These are phyloP conservation scores for honey bee (Apis mellifera) DNA, from an alignment of 1,140 invertebrate species.

Conservation along the genomic window Amel_HAv3.1 CM009941.2:12449001-12449500, in stretches of 20 bases:
- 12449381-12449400: not conserved
- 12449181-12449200: not conserved
- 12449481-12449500: no score
- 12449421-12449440: not conserved
- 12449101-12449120: constrained; percentile 3
- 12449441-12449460: not conserved
- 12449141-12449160: not conserved
- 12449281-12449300: no score
- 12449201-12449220: not conserved
- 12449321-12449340: not conserved
- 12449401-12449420: not conserved
- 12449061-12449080: constrained; percentile 21
- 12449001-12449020: constrained; percentile 51
- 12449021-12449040: constrained; percentile 53
- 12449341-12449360: not conserved
- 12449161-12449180: no score
- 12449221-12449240: not conserved
- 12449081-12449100: constrained; percentile 6
- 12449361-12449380: not conserved
- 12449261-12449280: no score
- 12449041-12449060: constrained; percentile 32
- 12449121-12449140: not conserved
- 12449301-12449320: no score
- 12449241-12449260: no score
- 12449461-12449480: not conserved